A percentile compares a stretch with the other conserved stretches of the same genome.
Conservation (phyloP, 2,797 vertebrate species). For the Chelonia mydas region DNA sequence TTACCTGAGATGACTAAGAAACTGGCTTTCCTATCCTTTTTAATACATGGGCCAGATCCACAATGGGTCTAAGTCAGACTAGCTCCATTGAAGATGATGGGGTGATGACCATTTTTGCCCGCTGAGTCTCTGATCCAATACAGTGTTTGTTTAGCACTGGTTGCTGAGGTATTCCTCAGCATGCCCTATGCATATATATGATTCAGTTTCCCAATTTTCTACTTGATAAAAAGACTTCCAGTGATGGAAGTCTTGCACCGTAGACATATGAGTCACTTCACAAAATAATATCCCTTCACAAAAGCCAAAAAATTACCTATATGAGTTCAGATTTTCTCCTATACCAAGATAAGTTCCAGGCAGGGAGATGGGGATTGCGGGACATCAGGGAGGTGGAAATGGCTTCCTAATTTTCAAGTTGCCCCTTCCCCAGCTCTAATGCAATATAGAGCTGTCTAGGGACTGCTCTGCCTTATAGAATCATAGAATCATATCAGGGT, state of each 20-base stretch:
- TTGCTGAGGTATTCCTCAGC: background rate
- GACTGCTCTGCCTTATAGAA: background rate
- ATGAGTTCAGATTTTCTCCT: background rate
- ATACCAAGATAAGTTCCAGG: background rate
- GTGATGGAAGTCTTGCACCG: background rate
- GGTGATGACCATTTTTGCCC: background rate
- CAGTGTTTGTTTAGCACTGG: background rate
- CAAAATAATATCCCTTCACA: background rate
- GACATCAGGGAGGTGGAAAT: background rate
- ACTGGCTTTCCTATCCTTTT: conserved; percentile 42
- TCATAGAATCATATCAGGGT: no score
- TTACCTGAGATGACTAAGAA: conserved; percentile 73
- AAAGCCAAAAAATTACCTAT: background rate
- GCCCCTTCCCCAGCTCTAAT: background rate
- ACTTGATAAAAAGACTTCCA: background rate
- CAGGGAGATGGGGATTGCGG: background rate
- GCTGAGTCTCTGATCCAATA: background rate
- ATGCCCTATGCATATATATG: background rate
- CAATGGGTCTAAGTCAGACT: background rate
- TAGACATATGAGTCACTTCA: background rate
- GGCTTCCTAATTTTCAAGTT: background rate
- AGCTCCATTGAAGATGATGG: background rate
- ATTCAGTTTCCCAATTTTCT: background rate
- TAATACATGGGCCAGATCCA: conserved; percentile 4
- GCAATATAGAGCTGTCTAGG: background rate